Evolutionary conservation across 2,888 invertebrate genomes (phyloP).

Genomic region (Phaonia tiefii): DNA sequence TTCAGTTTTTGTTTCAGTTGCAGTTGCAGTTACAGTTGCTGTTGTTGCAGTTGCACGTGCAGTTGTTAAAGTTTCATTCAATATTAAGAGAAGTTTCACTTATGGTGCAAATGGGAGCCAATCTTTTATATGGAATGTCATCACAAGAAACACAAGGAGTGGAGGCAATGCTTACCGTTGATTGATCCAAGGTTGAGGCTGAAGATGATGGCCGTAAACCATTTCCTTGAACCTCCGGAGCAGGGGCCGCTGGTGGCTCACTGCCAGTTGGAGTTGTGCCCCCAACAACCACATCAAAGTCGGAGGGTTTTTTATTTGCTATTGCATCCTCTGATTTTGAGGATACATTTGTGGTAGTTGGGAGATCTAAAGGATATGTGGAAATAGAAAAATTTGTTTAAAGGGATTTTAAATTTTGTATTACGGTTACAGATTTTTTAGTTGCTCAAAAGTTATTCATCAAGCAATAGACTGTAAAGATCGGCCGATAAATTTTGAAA

Average conservation of each 20-base stretch:
- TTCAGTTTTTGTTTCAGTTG: slow-evolving; percentile 13
- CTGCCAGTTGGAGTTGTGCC: not conserved
- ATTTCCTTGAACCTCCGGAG: slow-evolving; percentile 41
- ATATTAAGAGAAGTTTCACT: slow-evolving; percentile 80
- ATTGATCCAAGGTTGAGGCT: slow-evolving; percentile 56
- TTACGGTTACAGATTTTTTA: too few species aligned
- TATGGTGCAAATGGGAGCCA: slow-evolving; percentile 82
- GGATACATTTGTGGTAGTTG: slow-evolving; percentile 41
- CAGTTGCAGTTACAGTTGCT: slow-evolving; percentile 4
- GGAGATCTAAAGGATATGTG: slow-evolving; percentile 53
- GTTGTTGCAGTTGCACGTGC: slow-evolving; percentile 23
- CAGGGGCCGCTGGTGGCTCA: not conserved
- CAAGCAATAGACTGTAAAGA: too few species aligned
- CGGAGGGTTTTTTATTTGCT: slow-evolving; percentile 6
- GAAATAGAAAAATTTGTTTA: too few species aligned
- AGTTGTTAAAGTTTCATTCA: slow-evolving; percentile 26
- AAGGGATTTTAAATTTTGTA: too few species aligned
- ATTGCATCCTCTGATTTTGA: slow-evolving; percentile 19
- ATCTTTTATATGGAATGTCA: slow-evolving; percentile 69
- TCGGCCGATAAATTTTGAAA: too few species aligned
- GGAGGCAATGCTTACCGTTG: slow-evolving; percentile 64
- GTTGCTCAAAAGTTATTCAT: too few species aligned
- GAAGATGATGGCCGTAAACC: slow-evolving; percentile 53
- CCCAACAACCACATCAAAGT: not conserved
- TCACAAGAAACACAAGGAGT: slow-evolving; percentile 48